Percentiles rank a stretch among this genome's conserved stretches.
phyloP scores from a whole-genome alignment of 2,797 vertebrate genomes.

The Acridotheres tristis region DNA sequence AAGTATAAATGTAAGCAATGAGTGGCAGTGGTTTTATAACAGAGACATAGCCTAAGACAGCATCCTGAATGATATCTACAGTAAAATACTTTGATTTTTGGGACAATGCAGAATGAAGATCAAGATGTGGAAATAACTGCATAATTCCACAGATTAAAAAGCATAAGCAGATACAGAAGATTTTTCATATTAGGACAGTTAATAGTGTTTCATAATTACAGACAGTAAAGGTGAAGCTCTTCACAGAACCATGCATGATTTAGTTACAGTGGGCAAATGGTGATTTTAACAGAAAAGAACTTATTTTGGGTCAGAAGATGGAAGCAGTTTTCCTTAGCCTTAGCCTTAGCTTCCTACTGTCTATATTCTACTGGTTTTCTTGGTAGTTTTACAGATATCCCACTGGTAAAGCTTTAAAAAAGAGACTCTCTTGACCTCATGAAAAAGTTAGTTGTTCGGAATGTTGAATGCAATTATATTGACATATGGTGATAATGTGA shows the following conservation, averaged over 20 bases:
- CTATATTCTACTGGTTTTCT: background rate
- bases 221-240: background rate
- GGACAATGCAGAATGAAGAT: background rate
- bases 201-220: background rate
- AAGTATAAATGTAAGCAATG: background rate
- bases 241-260: background rate
- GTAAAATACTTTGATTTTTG: background rate
- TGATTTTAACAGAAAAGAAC: background rate
- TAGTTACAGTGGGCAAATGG: background rate
- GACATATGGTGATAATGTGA: constrained; percentile 85
- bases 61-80: background rate
- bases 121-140: background rate
- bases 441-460: constrained; percentile 76
- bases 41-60: background rate
- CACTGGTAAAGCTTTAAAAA: constrained; percentile 64
- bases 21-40: background rate
- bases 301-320: background rate
- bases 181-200: background rate
- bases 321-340: background rate
- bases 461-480: constrained; percentile 83
- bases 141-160: background rate
- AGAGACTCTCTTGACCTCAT: constrained; percentile 52
- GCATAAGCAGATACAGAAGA: background rate
- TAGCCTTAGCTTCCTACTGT: background rate
- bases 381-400: constrained; percentile 36